Evolutionary conservation across 2,888 invertebrate genomes (phyloP), one percentile per base, ranked within the genome.

Genomic region (Alviniconcha strummeri): DNA sequence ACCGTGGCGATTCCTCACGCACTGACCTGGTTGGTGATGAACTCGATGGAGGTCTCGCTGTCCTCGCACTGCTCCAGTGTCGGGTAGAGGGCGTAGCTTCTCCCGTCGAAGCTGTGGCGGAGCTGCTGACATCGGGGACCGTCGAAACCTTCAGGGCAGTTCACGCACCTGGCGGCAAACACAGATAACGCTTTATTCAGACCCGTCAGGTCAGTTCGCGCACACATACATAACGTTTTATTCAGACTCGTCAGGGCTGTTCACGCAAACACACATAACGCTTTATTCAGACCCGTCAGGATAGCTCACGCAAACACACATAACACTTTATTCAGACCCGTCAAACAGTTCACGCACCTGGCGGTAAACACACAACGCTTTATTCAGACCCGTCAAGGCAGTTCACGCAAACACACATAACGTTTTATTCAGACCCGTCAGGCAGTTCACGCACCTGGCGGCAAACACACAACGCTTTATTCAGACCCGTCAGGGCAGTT

Each of bases 61-160:
- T 96, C 96, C 91, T 98, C 98, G 94, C 99, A 99, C 88, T 93
- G 93, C 55, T 91, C 90, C 83, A 99, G 95, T 0, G 99, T 96
- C 1, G 98, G 97, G 95, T 98, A 99, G 98, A 99, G 98, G 36
- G 99, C 99, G 97, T 98, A 99, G 9, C 99, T 98, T 88, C 97
- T 97, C 54, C 98, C 98, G 87, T 96, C 95, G 95, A 99, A 99
- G 92, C 97, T 97, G 90, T 99, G 95, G 0, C 88, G 88, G 0
- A 98, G 98, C 94, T 98, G 98, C 94, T 99, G 99, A 94, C 99
- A 99, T 83, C 99, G 95, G 1, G 99, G 98, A 0, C 99, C 99
- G 88, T 97, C 97, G 92, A 98, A 98, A 4, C 97, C 97, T 74
- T 96, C 95, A 0, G 97, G 97, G 93, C 99, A 99, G 76, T 76